Evolutionary conservation across 2,888 invertebrate species (phyloP).

Genomic region (Volucella inanis): DNA sequence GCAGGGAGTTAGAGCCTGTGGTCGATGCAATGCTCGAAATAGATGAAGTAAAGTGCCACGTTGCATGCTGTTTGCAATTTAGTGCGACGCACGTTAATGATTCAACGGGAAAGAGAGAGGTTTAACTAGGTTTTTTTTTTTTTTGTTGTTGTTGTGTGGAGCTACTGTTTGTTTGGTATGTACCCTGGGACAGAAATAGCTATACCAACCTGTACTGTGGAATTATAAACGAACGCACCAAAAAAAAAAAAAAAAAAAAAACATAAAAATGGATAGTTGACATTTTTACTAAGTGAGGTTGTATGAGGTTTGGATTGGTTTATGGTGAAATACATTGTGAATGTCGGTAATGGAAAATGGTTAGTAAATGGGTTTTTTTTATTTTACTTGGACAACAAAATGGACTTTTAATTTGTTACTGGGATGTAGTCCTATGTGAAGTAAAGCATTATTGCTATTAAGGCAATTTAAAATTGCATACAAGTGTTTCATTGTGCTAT

Average conservation of each 20-base stretch:
- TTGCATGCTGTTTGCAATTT: constrained; percentile 72
- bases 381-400: too few species aligned
- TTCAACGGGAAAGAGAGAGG: constrained; percentile 21
- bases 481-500: too few species aligned
- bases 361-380: too few species aligned
- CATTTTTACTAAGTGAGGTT: constrained; percentile 36
- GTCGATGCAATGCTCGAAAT: constrained; percentile 7
- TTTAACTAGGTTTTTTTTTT: constrained; percentile 13
- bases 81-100: constrained; percentile 68
- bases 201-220: constrained; percentile 41
- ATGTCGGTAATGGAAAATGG: constrained; percentile 35
- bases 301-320: constrained; percentile 10
- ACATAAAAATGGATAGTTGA: constrained; percentile 28
- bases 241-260: not conserved
- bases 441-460: too few species aligned
- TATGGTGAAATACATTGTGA: constrained; percentile 23
- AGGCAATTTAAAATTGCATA: too few species aligned
- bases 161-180: constrained; percentile 49
- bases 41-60: constrained; percentile 64
- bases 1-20: not conserved
- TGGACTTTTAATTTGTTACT: too few species aligned
- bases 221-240: constrained; percentile 32
- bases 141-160: constrained; percentile 11
- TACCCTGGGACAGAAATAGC: not conserved
- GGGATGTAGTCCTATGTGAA: too few species aligned